Evolutionary conservation across 2,113 vertebrate species (phyloP), one percentile per base, ranked within the genome.

Genomic region (crab-eating macaque (Macaca fascicularis)): DNA sequence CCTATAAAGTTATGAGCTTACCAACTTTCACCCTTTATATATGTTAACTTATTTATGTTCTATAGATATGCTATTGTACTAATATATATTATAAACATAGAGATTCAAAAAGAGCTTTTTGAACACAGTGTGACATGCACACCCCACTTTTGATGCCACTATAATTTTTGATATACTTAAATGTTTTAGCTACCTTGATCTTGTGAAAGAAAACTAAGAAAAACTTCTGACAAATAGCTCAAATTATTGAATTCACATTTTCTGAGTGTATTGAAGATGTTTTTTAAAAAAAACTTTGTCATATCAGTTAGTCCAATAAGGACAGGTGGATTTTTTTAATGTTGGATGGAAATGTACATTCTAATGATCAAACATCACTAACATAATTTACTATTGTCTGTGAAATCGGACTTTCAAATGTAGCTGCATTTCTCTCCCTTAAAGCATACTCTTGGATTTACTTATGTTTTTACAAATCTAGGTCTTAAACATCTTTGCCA

Each of bases 401-500:
- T 67, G 70, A 50, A 93, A 59, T 83, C 52, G 74, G 43, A 69
- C 0, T 1, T 97, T 61, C 43, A 94, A 23, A 75, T 57, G 3
- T 11, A 59, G 74, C 79, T 95, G 85, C 17, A 78, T 93, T 90
- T 89, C 48, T 82, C 11, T 12, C 1, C 55, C 83, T 25, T 89
- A 94, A 88, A 92, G 43, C 84, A 96, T 87, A 23, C 8, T 94
- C 30, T 93, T 76, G 75, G 13, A 96, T 79, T 35, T 22, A 57
- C 48, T 97, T 78, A 93, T 10, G 69, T 94, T 93, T 93, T 89
- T 90, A 35, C 1, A 55, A 93, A 48, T 16, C 4, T 94, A 81
- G 43, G 94, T 97, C 30, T 95, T 80, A 97, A 89, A 91, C 19
- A 86, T 78, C 11, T 45, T 23, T 94, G n/a, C 11, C 55, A 81